Conservation (phyloP, 92 coral and sea anemone genomes). For the Umimayanthus kanabou region DNA sequence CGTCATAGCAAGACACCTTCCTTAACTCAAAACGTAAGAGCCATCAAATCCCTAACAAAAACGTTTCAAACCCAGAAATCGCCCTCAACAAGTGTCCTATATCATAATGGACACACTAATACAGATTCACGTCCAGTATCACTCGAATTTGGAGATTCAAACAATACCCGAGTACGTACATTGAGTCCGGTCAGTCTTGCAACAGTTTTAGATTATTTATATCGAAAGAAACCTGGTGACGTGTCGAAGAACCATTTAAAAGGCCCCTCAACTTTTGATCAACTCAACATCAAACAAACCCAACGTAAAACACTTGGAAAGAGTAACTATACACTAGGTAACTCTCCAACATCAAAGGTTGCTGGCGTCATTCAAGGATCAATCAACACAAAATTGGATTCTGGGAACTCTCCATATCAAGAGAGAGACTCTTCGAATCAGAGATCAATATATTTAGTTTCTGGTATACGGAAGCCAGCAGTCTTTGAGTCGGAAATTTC, state of each 20-base stretch:
- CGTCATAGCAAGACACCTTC: neutral
- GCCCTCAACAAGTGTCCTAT: neutral
- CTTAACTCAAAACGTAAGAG: no score
- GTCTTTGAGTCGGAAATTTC: constrained; percentile 11
- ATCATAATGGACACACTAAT: neutral
- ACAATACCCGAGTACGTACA: neutral
- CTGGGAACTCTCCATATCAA: neutral
- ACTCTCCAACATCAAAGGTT: neutral
- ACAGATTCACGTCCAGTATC: neutral
- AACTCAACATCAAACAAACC: neutral
- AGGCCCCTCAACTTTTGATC: neutral
- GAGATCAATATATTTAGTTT: neutral
- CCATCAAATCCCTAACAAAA: neutral
- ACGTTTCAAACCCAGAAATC: neutral
- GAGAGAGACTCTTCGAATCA: neutral
- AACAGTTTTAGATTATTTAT: neutral
- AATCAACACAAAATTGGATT: neutral
- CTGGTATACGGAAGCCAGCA: neutral
- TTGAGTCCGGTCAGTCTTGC: neutral
- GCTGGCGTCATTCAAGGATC: constrained; percentile 5
- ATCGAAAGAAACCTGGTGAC: neutral
- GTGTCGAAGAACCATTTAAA: neutral
- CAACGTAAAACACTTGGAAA: neutral
- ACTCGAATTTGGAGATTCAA: neutral
- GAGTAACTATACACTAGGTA: neutral